Evolutionary conservation across 35 echinoderm and acorn worm genomes (phyloP).

Genomic region (Chiridota heheva): DNA sequence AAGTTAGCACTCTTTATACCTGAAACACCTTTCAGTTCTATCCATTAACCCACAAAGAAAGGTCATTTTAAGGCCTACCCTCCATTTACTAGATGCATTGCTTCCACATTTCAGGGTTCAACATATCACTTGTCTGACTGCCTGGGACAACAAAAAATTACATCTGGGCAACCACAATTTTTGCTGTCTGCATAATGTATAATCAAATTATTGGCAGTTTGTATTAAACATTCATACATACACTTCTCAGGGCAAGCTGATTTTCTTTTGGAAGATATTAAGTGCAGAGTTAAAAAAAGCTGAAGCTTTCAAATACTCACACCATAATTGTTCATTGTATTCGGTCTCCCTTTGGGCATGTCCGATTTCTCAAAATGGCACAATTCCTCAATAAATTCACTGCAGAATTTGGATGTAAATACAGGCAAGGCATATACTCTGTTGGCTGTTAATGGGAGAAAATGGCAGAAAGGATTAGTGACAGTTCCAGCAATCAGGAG

Average conservation of each 20-base stretch:
- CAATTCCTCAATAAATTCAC: conserved; percentile 81
- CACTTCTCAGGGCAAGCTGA: background rate
- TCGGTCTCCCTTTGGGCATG: conserved; percentile 92
- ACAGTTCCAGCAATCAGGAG: background rate
- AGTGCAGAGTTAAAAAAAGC: no score
- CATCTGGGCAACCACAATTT: no score
- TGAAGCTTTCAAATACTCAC: conserved; percentile 57
- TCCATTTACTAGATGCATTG: no score
- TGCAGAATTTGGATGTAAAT: conserved; percentile 82
- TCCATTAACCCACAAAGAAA: no score
- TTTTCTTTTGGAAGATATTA: no score
- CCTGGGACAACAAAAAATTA: no score
- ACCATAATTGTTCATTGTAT: conserved; percentile 99
- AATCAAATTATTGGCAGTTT: background rate
- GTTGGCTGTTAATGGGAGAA: conserved; percentile 35
- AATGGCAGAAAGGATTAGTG: conserved; percentile 1
- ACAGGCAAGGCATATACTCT: conserved; percentile 83
- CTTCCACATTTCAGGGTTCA: no score
- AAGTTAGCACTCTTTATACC: no score
- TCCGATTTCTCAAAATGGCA: conserved; percentile 84
- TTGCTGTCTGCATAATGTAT: background rate
- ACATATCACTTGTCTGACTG: no score
- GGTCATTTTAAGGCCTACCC: no score
- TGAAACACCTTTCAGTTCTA: no score
- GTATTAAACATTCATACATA: background rate